Base-by-base conservation (phyloP, 2,797 vertebrate genomes). In the Anas flavirostris region DNA sequence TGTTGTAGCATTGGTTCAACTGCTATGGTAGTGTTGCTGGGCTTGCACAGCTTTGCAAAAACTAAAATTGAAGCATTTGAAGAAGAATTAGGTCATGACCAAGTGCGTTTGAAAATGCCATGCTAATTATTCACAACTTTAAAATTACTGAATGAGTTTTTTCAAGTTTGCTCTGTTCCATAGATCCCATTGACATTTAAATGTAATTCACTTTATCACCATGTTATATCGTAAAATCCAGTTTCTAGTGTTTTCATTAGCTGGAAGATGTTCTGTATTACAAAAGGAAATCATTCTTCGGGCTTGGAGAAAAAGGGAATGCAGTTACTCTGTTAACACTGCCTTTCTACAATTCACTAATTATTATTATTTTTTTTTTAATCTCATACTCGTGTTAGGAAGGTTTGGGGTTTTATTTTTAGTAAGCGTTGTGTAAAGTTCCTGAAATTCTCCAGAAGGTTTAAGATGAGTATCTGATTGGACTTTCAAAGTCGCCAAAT, bases 141-240 rank as follows among this genome's bases (percentile, higher is more conserved):
- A 88, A 88, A 95, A 90, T 86, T 86, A 92, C 70, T 86, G 67
- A 83, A 76, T 81, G 39, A 52, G 26, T 86, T 88, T 92, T 82
- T 86, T 94, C n/a, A 56, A 31, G 53, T 89, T 69, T 93, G 21
- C 50, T 82, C 52, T 86, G n/a, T 93, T 88, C 55, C 28, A 29
- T 33, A 84, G 63, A 84, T 94, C 59, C 56, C 33, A 84, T 69
- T 95, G 96, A 84, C 82, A 82, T 96, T 97, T 93, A 91, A 86
- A 73, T 88, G 84, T 83, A 95, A 95, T 95, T 92, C 31, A 48
- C 66, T 92, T 95, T 94, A 95, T 93, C 79, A 73, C 70, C 1
- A 0, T 68, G 37, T 86, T 88, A 37, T 56, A 58, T 92, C 39
- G 66, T 78, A 60, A 95, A 90, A 53, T 52, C 50, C 0, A 0